A percentile compares a stretch with the other conserved stretches of the same genome.
Evolutionary conservation across 2,888 invertebrate species (phyloP).

Genomic region (Papilio elwesi): DNA sequence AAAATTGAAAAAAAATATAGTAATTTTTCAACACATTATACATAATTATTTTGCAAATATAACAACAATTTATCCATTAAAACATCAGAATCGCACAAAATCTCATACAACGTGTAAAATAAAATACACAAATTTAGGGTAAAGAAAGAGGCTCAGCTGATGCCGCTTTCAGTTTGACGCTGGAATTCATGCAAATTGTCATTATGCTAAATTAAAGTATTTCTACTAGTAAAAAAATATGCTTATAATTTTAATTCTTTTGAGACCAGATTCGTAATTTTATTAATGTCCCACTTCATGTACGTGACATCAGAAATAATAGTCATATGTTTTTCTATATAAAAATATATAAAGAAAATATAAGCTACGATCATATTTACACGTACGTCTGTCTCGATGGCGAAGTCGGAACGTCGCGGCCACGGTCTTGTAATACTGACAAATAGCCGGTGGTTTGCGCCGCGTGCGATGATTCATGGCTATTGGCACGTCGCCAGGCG

Average conservation of each 20-base stretch:
- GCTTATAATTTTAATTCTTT: too few relatives aligned
- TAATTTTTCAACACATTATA: not conserved
- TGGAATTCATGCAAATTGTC: too few relatives aligned
- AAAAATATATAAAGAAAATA: not conserved
- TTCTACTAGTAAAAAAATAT: not conserved
- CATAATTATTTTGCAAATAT: not conserved
- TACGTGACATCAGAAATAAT: not conserved
- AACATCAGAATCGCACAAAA: not conserved
- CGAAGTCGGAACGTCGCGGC: slow-evolving; percentile 46
- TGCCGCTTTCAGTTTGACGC: too few relatives aligned
- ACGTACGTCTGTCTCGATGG: slow-evolving; percentile 16
- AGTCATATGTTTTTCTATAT: not conserved
- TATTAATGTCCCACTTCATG: too few relatives aligned
- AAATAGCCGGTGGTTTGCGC: slow-evolving; percentile 71
- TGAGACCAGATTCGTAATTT: too few relatives aligned
- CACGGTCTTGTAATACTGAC: slow-evolving; percentile 68
- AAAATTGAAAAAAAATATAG: not conserved
- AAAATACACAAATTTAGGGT: too few relatives aligned
- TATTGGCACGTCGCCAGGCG: slow-evolving; percentile 67
- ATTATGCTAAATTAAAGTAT: not conserved
- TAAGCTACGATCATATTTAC: slow-evolving; percentile 1
- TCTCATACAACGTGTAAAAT: too few relatives aligned
- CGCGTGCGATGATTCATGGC: slow-evolving; percentile 73
- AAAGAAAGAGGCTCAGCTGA: too few relatives aligned
- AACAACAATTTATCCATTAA: slow-evolving; percentile 12